phyloP scores from a whole-genome alignment of 1,140 invertebrate species.

The Calliphora vicina region DNA sequence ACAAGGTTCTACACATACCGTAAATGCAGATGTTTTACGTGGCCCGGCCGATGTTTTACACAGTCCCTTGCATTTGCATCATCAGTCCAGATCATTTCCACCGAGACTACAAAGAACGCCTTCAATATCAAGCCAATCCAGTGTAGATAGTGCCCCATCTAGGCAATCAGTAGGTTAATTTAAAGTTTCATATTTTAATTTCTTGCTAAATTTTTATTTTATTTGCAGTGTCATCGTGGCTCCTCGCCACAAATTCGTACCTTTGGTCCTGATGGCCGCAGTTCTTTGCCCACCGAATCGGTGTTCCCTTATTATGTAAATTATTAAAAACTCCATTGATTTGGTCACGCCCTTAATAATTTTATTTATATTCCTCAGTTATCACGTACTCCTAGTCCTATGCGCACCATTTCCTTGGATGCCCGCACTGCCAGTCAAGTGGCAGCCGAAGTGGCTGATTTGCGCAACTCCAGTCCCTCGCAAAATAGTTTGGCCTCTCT shows the following conservation, averaged over 20 bases:
- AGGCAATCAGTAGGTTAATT: slow-evolving; percentile 68
- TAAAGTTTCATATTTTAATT: neutral
- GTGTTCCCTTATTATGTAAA: slow-evolving; percentile 54
- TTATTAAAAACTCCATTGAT: neutral
- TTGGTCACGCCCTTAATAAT: neutral
- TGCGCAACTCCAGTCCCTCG: slow-evolving; percentile 65
- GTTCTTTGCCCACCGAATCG: slow-evolving; percentile 56
- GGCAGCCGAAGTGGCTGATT: slow-evolving; percentile 55
- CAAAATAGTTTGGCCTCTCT: slow-evolving; percentile 70
- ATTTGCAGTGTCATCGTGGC: slow-evolving; percentile 70
- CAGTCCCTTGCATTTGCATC: slow-evolving; percentile 60
- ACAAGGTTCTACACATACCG: slow-evolving; percentile 48
- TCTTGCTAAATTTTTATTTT: neutral
- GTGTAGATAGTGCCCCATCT: slow-evolving; percentile 75
- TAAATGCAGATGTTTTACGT: slow-evolving; percentile 59
- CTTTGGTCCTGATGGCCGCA: slow-evolving; percentile 76
- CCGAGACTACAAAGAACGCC: slow-evolving; percentile 71
- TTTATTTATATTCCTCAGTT: slow-evolving; percentile 35
- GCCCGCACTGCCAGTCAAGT: slow-evolving; percentile 70
- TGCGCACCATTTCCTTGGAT: slow-evolving; percentile 76
- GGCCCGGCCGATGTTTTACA: slow-evolving; percentile 58
- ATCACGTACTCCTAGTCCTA: slow-evolving; percentile 76
- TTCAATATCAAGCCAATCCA: slow-evolving; percentile 82
- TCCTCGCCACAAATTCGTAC: slow-evolving; percentile 81
- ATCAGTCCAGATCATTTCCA: slow-evolving; percentile 63